A percentile compares a stretch with the other conserved stretches of the same genome.
Conservation (phyloP, 2,888 invertebrate genomes). For the Ethmia dodecea region DNA sequence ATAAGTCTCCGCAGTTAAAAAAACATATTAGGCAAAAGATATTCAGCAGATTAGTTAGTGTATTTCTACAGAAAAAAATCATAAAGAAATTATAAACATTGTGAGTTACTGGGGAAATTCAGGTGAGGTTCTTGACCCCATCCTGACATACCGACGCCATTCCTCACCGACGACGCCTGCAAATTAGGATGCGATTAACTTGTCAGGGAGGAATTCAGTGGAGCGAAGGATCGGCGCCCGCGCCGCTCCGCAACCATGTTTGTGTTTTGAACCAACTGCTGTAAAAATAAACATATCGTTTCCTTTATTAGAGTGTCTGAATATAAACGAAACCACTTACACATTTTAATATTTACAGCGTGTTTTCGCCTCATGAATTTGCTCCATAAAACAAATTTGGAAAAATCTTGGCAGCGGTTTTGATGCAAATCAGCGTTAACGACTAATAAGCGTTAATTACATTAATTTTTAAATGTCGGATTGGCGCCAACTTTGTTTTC, state of each 20-base stretch:
- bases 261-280: constrained; percentile 14
- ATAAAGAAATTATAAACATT: too few species aligned
- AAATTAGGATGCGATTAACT: constrained; percentile 55
- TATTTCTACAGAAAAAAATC: too few species aligned
- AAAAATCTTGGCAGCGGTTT: too few species aligned
- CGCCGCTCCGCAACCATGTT: constrained; percentile 14
- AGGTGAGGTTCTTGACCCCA: constrained; percentile 63
- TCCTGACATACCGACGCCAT: constrained; percentile 43
- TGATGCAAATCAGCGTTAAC: too few species aligned
- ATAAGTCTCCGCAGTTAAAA: too few species aligned
- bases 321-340: constrained; percentile 20
- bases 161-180: constrained; percentile 34
- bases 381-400: neutral
- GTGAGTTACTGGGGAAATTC: constrained; percentile 27
- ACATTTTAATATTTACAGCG: neutral
- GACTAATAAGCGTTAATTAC: too few species aligned
- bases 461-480: too few species aligned
- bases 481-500: too few species aligned
- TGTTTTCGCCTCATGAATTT: neutral
- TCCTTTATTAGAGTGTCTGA: constrained; percentile 38
- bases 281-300: constrained; percentile 35
- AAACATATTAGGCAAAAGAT: too few species aligned
- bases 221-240: constrained; percentile 22
- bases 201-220: constrained; percentile 46
- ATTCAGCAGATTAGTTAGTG: too few species aligned